Base-by-base conservation (phyloP, 35 echinoderm and acorn worm species). In the Anneissia japonica region DNA sequence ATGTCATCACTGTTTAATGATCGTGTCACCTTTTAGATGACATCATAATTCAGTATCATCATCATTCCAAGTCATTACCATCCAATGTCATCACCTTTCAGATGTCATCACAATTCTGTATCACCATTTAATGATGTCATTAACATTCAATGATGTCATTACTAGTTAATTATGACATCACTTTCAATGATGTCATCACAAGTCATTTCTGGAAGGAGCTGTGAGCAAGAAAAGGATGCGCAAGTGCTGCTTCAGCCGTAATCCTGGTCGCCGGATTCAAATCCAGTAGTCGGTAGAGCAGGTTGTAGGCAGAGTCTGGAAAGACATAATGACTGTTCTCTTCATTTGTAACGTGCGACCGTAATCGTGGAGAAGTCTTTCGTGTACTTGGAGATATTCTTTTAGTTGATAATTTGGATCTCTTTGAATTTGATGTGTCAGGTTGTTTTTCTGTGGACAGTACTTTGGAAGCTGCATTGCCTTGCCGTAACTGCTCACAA, bases 261-360 rank as follows among this genome's bases (percentile, higher is more conserved):
- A 99, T 99, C 32, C 96, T 88, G 30, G 39, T 94, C 1, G 10
- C 17, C 17, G 96, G 96, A 74, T 99, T 79, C 72, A 99, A 77
- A 41, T 99, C 92, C 31, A 99, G 86, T 16, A 99, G 75, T 1
- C 91, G 38, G 3, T 73, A 35, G 45, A 98, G 77, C 29, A 98
- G 40, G 35, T 94, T 73, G 56, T 90, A 98, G 1, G 92, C 91
- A 9, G 89, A 86, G 82, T 98, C 86, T 26, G 95, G 95, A 72
- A 98, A 88, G 7, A 31, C 14, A 9, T 23, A 2, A 64, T 26
- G 7, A 26, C 51, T 64, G 9, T 64, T 64, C 1, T 26, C 51
- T 39, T 81, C 79, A 5, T 23, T 14, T 6, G n/a, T n/a, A 37
- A 30, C 79, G 40, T 81, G n/a, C n/a, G n/a, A 37, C 0, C 35